Percentiles rank a stretch among this genome's conserved stretches.
These are phyloP conservation scores for Drosophila nebulosa DNA, from an alignment of 1,140 invertebrate species.

Conservation along the genomic window DNA sequence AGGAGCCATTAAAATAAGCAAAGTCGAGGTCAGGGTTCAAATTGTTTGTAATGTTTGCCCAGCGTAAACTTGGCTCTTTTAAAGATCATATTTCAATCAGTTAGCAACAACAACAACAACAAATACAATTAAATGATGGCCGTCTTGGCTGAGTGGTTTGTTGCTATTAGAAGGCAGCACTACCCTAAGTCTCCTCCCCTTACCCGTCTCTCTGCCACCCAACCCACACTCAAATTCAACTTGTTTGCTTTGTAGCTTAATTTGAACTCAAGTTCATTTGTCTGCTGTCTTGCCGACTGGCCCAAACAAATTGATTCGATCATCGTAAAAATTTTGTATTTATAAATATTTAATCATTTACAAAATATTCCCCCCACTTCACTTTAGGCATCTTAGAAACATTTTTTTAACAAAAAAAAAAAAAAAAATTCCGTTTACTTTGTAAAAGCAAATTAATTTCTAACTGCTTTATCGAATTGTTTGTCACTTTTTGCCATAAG, in stretches of 20 bases:
- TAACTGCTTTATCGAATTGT: no score
- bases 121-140: conserved; percentile 59
- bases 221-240: not conserved
- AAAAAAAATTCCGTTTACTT: not conserved
- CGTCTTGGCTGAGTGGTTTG: conserved; percentile 59
- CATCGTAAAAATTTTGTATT: conserved; percentile 52
- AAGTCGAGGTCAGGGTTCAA: conserved; percentile 63
- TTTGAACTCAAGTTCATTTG: conserved; percentile 24
- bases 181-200: no score
- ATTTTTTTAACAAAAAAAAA: conserved; percentile 10
- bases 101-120: conserved; percentile 23
- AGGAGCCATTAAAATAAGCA: conserved; percentile 14
- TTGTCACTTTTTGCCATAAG: no score
- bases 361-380: conserved; percentile 5
- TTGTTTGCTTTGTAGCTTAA: conserved; percentile 16
- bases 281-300: not conserved
- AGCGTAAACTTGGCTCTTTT: conserved; percentile 47
- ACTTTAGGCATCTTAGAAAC: conserved; percentile 5
- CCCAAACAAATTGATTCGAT: not conserved
- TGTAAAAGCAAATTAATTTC: not conserved
- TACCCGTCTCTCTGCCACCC: not conserved
- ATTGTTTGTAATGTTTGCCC: conserved; percentile 5
- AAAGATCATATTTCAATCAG: conserved; percentile 65
- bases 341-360: conserved; percentile 66
- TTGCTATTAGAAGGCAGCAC: conserved; percentile 59